Evolutionary conservation across 2,113 vertebrate species (phyloP), one percentile per base, ranked within the genome.

Genomic region (Urocynchramus pylzowi): DNA sequence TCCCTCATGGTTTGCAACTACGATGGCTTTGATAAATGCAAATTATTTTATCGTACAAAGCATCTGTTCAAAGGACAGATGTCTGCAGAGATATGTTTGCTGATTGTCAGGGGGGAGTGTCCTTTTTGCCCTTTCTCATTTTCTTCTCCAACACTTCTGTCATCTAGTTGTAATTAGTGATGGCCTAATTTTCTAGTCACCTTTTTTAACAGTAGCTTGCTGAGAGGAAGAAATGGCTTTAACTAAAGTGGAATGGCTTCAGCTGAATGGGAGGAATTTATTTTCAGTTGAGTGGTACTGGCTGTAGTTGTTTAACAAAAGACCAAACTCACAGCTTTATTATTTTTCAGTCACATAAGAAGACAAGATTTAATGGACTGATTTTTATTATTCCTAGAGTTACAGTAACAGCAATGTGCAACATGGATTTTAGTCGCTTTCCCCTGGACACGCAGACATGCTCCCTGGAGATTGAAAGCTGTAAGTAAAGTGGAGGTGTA

Each of bases 341-440:
- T 41, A 3, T 73, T 92, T 90, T 85, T 69, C 54, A 65, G 42
- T 61, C 24, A 41, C 37, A 15, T 30, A 49, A 73, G 26, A 44
- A 23, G 41, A 33, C 4, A 61, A 45, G 7, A 7, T 64, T 61
- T 86, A 69, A 93, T 54, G 2, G 37, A 35, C 13, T 61, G 30
- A 0, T 69, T 68, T 86, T 97, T 89, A 57, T 89, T 92, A 50
- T 92, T 96, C 93, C 85, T 95, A 99, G 99, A 97, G 99, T 99
- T 56, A 99, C 99, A 9, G 99, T 99, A 86, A 99, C 99, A 0
- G 99, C 99, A 16, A 99, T 99, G 99, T 99, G 99, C 97, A 99
- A 99, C 96, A 99, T 99, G 99, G 99, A 99, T 97, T 99, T 99
- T 63, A 99, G 99, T 89, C 98, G 99, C 30, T 99, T 99, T 94